These are phyloP conservation scores for Actinopyga echinites DNA, from an alignment of 53 echinoderm and acorn worm genomes.

Conservation along the genomic window DNA sequence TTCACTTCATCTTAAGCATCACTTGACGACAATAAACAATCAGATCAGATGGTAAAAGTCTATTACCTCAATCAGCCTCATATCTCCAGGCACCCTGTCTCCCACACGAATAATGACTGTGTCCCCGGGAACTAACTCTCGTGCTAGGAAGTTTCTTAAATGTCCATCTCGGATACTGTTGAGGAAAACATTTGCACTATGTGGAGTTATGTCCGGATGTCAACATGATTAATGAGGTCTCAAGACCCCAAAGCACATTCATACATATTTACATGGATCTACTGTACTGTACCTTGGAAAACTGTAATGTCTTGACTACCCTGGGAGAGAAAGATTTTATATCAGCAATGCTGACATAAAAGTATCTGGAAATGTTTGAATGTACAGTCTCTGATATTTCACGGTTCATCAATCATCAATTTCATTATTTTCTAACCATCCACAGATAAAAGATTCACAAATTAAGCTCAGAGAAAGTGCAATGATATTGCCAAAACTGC, in stretches of 20 bases:
- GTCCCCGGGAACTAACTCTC: constrained; percentile 87
- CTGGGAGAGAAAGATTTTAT: too few relatives aligned
- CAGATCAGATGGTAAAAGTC: too few relatives aligned
- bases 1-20: not conserved
- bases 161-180: constrained; percentile 84
- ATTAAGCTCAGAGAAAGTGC: too few relatives aligned
- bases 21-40: too few relatives aligned
- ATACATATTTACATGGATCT: not conserved
- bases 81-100: constrained; percentile 92
- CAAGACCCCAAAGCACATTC: not conserved
- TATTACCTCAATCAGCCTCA: constrained; percentile 87
- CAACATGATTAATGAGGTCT: not conserved
- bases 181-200: not conserved
- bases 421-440: too few relatives aligned
- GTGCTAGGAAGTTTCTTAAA: constrained; percentile 71
- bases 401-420: too few relatives aligned
- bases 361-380: too few relatives aligned
- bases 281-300: not conserved
- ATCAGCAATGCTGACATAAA: too few relatives aligned
- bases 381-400: too few relatives aligned
- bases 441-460: too few relatives aligned
- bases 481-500: too few relatives aligned
- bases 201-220: not conserved
- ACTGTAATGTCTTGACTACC: not conserved
- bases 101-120: constrained; percentile 78